Base-by-base conservation (phyloP, 2,888 invertebrate genomes). In the Cremastobaeus sp. region DNA sequence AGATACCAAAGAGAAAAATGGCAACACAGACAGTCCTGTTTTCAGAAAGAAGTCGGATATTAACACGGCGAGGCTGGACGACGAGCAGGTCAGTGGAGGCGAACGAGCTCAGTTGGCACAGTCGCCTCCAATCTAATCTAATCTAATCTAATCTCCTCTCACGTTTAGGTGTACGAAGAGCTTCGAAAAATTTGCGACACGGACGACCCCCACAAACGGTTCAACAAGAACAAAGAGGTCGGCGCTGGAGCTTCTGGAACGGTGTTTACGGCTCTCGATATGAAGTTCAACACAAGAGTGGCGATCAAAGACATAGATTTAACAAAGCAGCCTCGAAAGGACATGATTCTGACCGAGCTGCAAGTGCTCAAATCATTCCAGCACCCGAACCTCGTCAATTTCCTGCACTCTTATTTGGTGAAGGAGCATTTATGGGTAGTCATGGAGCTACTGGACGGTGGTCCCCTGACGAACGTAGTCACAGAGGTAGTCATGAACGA, bases 401-500 rank as follows among this genome's bases (percentile, higher is more conserved):
- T 96, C 88, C 89, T 97, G 4, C 97, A 97, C 82, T 95, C 96
- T 8, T 97, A 96, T 89, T 91, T 97, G n/a, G 92, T 96, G 41
- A 92, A 94, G 75, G 95, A 96, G 62, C 96, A 97, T 85, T 90
- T 99, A 3, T 99, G 98, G 98, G 98, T 97, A 0, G 93, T 97
- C 0, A 97, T 98, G 97, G 98, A 98, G 88, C 91, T 96, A 59
- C 90, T 99, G 69, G 95, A 96, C 80, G 97, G 98, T 3, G 99
- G 99, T 0, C 96, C 98, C 5, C 89, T 99, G 43, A 99, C 99
- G 0, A 98, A 98, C 84, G 98, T 99, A 0, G 98, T 98, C 30
- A 97, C 96, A 0, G 98, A 98, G 88, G 98, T 98, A 0, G 93
- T 98, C 4, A 96, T 99, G 95, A 96, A 97, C 82, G 98, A 98